A percentile compares a stretch with the other conserved stretches of the same genome.
These are phyloP conservation scores for Dichetophora obliterata DNA, from an alignment of 2,888 invertebrate species.

Conservation along the genomic window DNA sequence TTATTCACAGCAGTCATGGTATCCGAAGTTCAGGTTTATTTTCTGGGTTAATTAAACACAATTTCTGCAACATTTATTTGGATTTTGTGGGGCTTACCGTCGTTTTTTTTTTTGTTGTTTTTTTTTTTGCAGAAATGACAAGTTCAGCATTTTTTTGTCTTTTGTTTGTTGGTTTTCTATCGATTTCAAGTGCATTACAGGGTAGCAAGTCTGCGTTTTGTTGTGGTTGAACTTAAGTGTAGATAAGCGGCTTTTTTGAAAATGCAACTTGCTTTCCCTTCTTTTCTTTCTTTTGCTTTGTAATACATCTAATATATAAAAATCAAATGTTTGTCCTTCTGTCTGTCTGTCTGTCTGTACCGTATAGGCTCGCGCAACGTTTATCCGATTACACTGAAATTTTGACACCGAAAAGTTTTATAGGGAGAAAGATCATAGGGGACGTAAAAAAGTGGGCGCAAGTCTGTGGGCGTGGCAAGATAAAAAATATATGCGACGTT, in stretches of 20 bases:
- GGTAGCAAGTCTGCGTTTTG: background rate
- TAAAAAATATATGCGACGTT: no score
- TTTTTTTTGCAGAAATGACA: background rate
- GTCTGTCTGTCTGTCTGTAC: no score
- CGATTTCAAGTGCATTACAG: conserved; percentile 24
- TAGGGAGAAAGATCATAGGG: no score
- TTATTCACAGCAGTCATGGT: background rate
- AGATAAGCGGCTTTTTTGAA: background rate
- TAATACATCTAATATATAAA: no score
- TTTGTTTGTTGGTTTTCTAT: background rate
- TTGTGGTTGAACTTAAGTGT: background rate
- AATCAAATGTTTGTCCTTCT: no score
- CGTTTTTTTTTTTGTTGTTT: background rate
- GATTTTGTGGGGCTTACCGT: conserved; percentile 3
- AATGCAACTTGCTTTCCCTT: no score
- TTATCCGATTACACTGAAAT: no score
- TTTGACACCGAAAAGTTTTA: no score
- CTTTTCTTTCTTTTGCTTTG: no score
- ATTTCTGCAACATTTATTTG: background rate
- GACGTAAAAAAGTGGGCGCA: no score
- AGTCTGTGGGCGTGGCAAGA: no score
- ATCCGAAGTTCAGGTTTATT: conserved; percentile 17
- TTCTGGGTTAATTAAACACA: conserved; percentile 24
- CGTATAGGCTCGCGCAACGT: no score
- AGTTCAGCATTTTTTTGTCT: background rate